Evolutionary conservation across 2,797 vertebrate genomes (phyloP), one percentile per base, ranked within the genome.

Genomic region (Hephaestus fuliginosus): DNA sequence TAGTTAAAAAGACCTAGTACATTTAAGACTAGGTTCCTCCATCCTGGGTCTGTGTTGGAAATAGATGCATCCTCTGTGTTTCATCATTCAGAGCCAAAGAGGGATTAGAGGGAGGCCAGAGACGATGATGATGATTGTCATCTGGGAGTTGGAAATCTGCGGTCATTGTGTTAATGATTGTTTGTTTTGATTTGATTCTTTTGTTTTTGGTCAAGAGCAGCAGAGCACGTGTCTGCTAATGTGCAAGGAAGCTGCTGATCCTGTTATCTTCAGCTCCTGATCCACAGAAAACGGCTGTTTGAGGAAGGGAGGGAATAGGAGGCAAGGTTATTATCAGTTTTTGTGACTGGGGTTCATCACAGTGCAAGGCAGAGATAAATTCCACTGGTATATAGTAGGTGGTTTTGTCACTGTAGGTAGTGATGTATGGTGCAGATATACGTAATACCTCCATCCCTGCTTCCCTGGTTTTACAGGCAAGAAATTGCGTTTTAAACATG

Each of bases 261-360:
- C 72, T 77, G 72, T 91, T 91, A 91, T 91, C 77, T 83, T 63
- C 60, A 74, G 78, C 51, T 33, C 30, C 44, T 48, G 46, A 92
- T 93, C 86, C 88, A 73, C 87, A 86, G 51, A 89, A 88, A 83
- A 81, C 70, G 39, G 76, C 62, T 76, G 49, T 77, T 86, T 70
- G 51, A 44, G 78, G 60, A 78, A 71, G 55, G 52, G 74, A 77
- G 66, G 33, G 63, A 41, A 74, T 56, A 70, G 39, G 44, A 70
- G 66, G 44, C 60, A 74, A 28, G 49, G 46, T 64, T 79, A 56
- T 74, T 63, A 33, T 65, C 10, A 69, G 46, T 74, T 86, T 33
- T 63, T 83, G 46, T 75, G 28, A 69, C 69, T 46, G 7, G 20
- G 53, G 65, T 77, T 86, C 25, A 80, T 51, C 62, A 44, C 49